Percentiles rank a stretch among this genome's conserved stretches.
Conservation (phyloP, 1,140 invertebrate genomes). For the Aphidius ervi region DNA sequence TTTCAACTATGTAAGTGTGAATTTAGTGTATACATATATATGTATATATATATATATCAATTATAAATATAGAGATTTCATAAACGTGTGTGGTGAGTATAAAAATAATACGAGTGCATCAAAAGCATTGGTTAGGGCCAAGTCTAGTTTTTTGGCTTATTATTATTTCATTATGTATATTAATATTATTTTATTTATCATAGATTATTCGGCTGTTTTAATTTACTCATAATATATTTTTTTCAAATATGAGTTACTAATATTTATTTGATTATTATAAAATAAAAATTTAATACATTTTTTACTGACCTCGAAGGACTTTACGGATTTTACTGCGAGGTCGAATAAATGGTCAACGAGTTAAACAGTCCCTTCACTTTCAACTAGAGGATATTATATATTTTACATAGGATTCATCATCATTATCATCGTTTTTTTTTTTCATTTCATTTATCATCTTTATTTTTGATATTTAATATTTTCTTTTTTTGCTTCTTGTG, state of each 20-base stretch:
- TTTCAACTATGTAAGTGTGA: too few species aligned
- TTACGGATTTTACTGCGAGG: constrained; percentile 9
- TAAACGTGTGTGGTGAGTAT: too few species aligned
- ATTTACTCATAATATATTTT: too few species aligned
- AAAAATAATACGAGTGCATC: too few species aligned
- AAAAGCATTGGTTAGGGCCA: too few species aligned
- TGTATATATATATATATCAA: too few species aligned
- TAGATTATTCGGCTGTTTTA: too few species aligned
- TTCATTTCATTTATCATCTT: not conserved
- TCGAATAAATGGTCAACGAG: constrained; percentile 23
- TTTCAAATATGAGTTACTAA: too few species aligned
- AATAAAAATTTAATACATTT: too few species aligned
- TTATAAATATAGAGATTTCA: too few species aligned
- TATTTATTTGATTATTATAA: too few species aligned
- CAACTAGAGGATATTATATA: not conserved
- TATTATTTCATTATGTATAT: not conserved
- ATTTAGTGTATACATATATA: too few species aligned
- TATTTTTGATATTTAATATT: not conserved
- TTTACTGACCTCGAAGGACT: constrained; percentile 14
- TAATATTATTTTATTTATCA: not conserved
- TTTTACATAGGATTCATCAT: not conserved
- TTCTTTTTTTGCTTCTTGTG: not conserved
- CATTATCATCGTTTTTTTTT: not conserved
- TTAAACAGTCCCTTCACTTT: constrained; percentile 24
- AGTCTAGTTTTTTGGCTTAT: not conserved